These are phyloP conservation scores for Apis dorsata DNA, from an alignment of 1,140 invertebrate species.

Conservation along the genomic window DNA sequence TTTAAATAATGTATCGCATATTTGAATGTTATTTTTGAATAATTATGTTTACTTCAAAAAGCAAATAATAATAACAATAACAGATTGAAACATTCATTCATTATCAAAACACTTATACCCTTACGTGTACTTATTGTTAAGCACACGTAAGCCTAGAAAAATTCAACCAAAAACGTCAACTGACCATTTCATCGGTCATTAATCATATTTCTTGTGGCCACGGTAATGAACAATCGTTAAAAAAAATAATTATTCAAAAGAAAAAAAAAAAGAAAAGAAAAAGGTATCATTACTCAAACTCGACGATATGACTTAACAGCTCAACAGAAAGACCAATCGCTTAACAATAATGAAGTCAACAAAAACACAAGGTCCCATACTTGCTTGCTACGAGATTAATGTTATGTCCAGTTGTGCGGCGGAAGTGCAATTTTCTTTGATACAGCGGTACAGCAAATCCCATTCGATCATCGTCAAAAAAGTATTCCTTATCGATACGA, in stretches of 20 bases:
- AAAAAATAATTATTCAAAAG: background rate
- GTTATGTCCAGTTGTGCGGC: background rate
- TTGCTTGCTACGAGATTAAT: background rate
- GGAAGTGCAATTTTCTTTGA: background rate
- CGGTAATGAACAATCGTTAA: background rate
- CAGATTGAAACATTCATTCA: no score
- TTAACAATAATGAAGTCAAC: background rate
- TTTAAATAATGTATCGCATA: no score
- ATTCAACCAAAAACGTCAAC: background rate
- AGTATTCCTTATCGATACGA: background rate
- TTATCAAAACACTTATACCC: no score
- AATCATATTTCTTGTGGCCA: background rate
- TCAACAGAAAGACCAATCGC: background rate
- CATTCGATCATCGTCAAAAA: slow-evolving; percentile 3
- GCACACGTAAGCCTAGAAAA: background rate
- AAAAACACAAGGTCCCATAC: background rate
- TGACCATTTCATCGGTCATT: background rate
- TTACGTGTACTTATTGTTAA: no score
- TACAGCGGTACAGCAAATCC: background rate
- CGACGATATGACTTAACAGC: background rate
- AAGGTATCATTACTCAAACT: background rate
- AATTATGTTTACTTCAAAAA: no score
- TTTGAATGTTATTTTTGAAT: no score
- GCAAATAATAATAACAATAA: no score
- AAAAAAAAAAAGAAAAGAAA: background rate